Conservation (phyloP, 2,888 invertebrate species). For the Drosophila longiperda region DNA sequence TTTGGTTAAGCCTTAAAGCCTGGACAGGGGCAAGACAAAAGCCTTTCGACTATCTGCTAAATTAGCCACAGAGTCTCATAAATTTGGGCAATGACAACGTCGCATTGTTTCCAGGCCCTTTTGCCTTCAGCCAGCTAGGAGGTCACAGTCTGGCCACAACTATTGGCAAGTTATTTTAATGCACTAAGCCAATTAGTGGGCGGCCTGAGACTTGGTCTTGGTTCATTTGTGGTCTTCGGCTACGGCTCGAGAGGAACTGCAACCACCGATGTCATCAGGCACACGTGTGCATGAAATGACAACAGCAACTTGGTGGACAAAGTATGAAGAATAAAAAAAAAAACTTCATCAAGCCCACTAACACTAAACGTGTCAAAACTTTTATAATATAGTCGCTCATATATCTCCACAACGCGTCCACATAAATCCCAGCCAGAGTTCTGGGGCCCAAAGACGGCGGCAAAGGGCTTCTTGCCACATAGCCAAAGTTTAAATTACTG, state of each 20-base stretch:
- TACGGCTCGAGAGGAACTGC: constrained; percentile 4
- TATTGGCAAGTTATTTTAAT: constrained; percentile 78
- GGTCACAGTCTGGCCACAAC: constrained; percentile 68
- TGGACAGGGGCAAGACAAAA: constrained; percentile 42
- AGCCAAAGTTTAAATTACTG: constrained; percentile 76
- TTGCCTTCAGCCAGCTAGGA: constrained; percentile 19
- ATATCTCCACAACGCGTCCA: constrained; percentile 43
- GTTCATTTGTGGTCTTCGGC: constrained; percentile 66
- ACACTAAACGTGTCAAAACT: constrained; percentile 77
- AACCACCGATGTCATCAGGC: constrained; percentile 59
- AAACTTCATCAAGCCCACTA: constrained; percentile 69
- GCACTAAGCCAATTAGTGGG: constrained; percentile 79
- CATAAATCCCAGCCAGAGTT: constrained; percentile 57
- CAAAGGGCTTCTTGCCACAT: constrained; percentile 35
- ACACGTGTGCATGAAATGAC: constrained; percentile 64
- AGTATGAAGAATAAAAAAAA: constrained; percentile 42
- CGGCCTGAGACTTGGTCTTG: constrained; percentile 46
- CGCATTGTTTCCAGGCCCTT: constrained; percentile 58
- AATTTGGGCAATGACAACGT: constrained; percentile 78
- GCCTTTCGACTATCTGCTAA: constrained; percentile 68
- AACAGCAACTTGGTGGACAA: constrained; percentile 27
- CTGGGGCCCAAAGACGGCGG: constrained; percentile 23
- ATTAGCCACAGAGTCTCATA: constrained; percentile 81
- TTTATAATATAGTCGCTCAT: constrained; percentile 79
- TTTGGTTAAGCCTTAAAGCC: constrained; percentile 57